Evolutionary conservation across 2,888 invertebrate genomes (phyloP), one percentile per base, ranked within the genome.

Genomic region (Noctua janthina): DNA sequence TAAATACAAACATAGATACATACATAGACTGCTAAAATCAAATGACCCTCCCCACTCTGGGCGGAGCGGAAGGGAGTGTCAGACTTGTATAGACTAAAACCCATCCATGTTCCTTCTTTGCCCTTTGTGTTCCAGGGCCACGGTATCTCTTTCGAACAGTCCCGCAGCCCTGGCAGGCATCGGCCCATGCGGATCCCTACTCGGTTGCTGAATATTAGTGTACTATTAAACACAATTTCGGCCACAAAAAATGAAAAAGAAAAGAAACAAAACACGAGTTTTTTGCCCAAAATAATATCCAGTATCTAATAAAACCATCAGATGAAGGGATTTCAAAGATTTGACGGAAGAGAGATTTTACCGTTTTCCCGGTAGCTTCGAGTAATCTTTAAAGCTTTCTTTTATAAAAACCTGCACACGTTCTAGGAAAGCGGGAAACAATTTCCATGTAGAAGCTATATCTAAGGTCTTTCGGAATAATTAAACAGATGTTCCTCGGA

Each of bases 401-500:
- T 64, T 62, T 49, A 72, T 43, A 68, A 87, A 67, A 73, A 72
- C 8, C 70, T 39, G 49, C n/a, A 83, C 84, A 74, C 72, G 69
- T 79, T 68, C 79, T 51, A n/a, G 29, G 66, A 69, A 70, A 59
- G 54, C 54, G 56, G 13, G 13, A 87, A 85, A 83, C 43, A 68
- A 78, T 84, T 81, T 89, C 80, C 85, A 86, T 88, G 82, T 84
- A 85, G 78, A 90, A 86, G 84, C 89, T 90, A 89, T 93, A 91
- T 89, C 89, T 81, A 84, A 82, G 92, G 92, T 92, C 91, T 92
- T 93, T 92, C 80, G 81, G 93, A 91, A 94, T 95, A 94, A 95
- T 95, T 95, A 95, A 94, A 93, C 94, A 93, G 93, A 93, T 93
- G 93, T 93, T 92, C 91, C 92, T 90, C 91, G 93, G 92, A 93